Conservation (phyloP, 2,888 invertebrate species). For the Philereme transversata region DNA sequence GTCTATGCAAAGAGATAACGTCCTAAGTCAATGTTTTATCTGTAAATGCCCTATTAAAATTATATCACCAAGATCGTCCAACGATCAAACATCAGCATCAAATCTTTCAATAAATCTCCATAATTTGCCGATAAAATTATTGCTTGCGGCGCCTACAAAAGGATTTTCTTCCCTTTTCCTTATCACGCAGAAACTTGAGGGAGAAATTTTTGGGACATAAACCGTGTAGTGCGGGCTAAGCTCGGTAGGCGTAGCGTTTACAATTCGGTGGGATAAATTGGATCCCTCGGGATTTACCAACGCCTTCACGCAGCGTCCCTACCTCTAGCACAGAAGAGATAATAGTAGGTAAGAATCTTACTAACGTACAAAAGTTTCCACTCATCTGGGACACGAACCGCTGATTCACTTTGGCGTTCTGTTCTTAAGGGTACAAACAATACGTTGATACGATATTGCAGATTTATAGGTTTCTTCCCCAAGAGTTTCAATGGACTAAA, state of each 20-base stretch:
- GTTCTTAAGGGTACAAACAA: too few species aligned
- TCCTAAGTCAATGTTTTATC: background rate
- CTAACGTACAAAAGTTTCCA: background rate
- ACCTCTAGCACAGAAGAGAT: slow-evolving; percentile 40
- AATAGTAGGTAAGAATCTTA: background rate
- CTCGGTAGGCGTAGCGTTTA: slow-evolving; percentile 60
- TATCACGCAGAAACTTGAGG: slow-evolving; percentile 57
- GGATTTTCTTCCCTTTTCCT: slow-evolving; percentile 54
- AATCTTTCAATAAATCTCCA: slow-evolving; percentile 37
- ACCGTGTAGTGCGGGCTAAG: slow-evolving; percentile 61
- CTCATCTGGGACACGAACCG: too few species aligned
- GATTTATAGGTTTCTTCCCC: too few species aligned
- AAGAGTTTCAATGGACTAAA: too few species aligned
- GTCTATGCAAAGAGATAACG: too few species aligned
- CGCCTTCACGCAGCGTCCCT: slow-evolving; percentile 59
- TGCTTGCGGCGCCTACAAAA: slow-evolving; percentile 45
- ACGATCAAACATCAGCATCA: slow-evolving; percentile 24
- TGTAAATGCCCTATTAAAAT: slow-evolving; percentile 3
- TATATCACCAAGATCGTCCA: slow-evolving; percentile 7
- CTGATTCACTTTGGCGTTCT: too few species aligned
- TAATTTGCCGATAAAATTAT: slow-evolving; percentile 43
- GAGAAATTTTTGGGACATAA: slow-evolving; percentile 57
- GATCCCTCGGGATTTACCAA: slow-evolving; percentile 72
- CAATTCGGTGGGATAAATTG: slow-evolving; percentile 71
- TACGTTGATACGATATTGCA: too few species aligned